A percentile compares a stretch with the other conserved stretches of the same genome.
phyloP scores from a whole-genome alignment of 2,797 vertebrate species.

The Sebastes melanostomus region DNA sequence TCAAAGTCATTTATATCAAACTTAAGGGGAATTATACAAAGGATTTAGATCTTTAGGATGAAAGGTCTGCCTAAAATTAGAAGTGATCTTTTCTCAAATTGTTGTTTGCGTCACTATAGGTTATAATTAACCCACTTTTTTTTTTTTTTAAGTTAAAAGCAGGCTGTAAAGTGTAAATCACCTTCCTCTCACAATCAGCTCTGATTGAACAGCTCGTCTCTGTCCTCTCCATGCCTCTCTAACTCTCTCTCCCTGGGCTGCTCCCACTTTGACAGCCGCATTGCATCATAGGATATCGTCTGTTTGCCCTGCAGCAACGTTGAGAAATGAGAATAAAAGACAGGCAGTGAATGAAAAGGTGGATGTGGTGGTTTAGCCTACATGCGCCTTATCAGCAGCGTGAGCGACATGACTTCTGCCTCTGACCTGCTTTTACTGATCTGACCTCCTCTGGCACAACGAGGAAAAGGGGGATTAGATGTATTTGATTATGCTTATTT shows the following conservation, averaged over 20 bases:
- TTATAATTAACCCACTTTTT: conserved; percentile 44
- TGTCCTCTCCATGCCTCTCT: not conserved
- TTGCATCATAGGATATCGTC: conserved; percentile 42
- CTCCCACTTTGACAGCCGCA: conserved; percentile 35
- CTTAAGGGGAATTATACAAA: not conserved
- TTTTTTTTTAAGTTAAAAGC: conserved; percentile 24
- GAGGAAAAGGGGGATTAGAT: not conserved
- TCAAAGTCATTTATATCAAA: conserved; percentile 24
- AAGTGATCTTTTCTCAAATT: conserved; percentile 36
- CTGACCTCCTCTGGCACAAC: not conserved
- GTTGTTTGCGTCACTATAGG: conserved; percentile 27
- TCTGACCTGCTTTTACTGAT: too few relatives aligned
- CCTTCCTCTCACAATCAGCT: conserved; percentile 8
- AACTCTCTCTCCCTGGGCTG: not conserved
- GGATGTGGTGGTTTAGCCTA: not conserved
- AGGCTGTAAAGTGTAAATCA: conserved; percentile 34
- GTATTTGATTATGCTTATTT: not conserved
- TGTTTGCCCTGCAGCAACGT: conserved; percentile 30
- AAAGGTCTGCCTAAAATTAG: conserved; percentile 16
- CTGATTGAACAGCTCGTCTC: not conserved
- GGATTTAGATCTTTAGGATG: conserved; percentile 15
- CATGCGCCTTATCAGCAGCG: conserved; percentile 28
- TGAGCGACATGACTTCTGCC: not conserved
- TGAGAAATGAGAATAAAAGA: conserved; percentile 8
- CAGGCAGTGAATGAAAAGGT: not conserved